Evolutionary conservation across 2,113 vertebrate genomes (phyloP).

Genomic region (Callionymus lyra): DNA sequence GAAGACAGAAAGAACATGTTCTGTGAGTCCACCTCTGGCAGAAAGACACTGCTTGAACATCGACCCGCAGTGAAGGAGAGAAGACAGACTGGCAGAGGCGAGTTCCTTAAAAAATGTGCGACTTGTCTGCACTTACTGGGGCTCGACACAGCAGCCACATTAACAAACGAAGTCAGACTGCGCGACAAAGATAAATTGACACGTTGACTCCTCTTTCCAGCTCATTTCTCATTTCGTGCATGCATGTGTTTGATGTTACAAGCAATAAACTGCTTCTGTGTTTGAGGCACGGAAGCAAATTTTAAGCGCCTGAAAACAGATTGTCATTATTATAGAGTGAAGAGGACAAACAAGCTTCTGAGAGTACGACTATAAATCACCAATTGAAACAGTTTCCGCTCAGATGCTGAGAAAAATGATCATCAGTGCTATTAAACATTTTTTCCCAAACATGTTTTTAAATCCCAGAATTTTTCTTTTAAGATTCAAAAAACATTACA

Average conservation of each 20-base stretch:
- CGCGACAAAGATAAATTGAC: conserved; percentile 23
- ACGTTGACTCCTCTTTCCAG: conserved; percentile 28
- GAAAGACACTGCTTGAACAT: background rate
- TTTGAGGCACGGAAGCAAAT: too few relatives aligned
- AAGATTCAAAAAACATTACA: too few relatives aligned
- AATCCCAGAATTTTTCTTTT: too few relatives aligned
- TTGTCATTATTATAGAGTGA: too few relatives aligned
- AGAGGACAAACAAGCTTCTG: too few relatives aligned
- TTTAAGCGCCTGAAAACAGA: too few relatives aligned
- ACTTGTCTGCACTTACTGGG: conserved; percentile 21
- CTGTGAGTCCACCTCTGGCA: background rate
- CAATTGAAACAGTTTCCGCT: too few relatives aligned
- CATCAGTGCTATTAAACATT: too few relatives aligned
- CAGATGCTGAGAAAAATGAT: too few relatives aligned
- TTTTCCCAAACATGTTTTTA: too few relatives aligned
- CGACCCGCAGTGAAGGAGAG: too few relatives aligned
- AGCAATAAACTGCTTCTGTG: conserved; percentile 6
- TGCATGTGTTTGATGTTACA: conserved; percentile 40
- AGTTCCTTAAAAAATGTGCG: conserved; percentile 15
- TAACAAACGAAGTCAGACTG: conserved; percentile 15
- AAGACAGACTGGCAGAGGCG: conserved; percentile 2
- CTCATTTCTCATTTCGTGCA: conserved; percentile 37
- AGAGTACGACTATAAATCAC: too few relatives aligned
- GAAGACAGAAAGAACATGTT: conserved; percentile 1
- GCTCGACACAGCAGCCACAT: conserved; percentile 24